phyloP scores from a whole-genome alignment of 2,797 vertebrate genomes.

The Acridotheres tristis region DNA sequence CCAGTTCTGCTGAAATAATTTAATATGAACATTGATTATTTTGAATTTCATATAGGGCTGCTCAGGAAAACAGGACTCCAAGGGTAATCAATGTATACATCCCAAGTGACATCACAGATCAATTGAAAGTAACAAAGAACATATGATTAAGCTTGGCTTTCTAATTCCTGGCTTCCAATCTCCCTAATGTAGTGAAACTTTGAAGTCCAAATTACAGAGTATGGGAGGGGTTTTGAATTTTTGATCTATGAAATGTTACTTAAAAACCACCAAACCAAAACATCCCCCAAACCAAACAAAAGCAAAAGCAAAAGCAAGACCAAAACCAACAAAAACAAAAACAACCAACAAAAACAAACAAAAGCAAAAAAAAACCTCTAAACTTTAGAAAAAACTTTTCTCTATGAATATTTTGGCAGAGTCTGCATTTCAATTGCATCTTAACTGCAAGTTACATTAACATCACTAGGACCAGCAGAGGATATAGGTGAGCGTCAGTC shows the following conservation, averaged over 20 bases:
- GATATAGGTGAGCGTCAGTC: neutral
- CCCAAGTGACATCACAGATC: neutral
- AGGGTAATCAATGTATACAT: neutral
- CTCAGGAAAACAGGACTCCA: neutral
- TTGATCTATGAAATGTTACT: neutral
- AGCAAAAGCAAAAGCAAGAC: neutral
- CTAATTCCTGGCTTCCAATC: neutral
- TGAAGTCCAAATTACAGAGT: neutral
- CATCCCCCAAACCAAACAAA: neutral
- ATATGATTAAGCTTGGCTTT: neutral
- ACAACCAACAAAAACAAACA: no score
- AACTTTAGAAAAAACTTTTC: neutral
- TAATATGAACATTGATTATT: neutral
- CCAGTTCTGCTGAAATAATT: neutral
- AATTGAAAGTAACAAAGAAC: neutral
- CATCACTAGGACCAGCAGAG: neutral
- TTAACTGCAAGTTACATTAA: neutral
- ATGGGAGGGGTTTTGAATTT: neutral
- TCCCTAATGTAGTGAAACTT: neutral
- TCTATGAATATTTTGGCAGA: neutral
- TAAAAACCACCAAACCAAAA: neutral
- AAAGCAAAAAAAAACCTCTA: neutral
- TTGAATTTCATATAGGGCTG: neutral
- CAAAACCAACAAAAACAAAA: neutral
- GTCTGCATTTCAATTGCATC: neutral